Base-by-base conservation (phyloP, 2,888 invertebrate species). In the Andrena minutula region DNA sequence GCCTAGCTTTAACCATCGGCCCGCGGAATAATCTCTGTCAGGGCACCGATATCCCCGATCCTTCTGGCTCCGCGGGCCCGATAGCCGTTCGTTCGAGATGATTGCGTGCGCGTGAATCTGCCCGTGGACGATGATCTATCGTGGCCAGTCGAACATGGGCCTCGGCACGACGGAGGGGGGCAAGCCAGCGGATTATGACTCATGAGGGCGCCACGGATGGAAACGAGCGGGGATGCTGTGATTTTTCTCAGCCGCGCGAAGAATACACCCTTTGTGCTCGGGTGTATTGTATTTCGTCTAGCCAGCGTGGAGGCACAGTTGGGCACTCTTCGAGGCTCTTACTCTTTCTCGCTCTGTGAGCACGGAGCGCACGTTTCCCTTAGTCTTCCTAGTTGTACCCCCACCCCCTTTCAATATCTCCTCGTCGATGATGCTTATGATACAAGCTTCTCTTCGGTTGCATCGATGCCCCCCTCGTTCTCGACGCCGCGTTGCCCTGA, bases 41-140 rank as follows among this genome's bases (percentile, higher is more conserved):
- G 86, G 70, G 88, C 86, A 71, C 82, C 84, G 87, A 89, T 91
- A 56, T 56, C 10, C 90, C 79, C 83, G 86, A 90, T 88, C 84
- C 71, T 64, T 47, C 10, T 20, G 56, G 56, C 56, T 56, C 56
- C 23, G 58, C 26, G 56, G 65, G 58, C 58, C 41, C 86, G 85
- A 86, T 75, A 75, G 32, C 10, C 56, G 23, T 53, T 23, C 56
- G 84, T 83, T 87, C 79, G 79, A 88, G 90, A 89, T 90, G 90
- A 91, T 91, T 91, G 90, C 90, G 89, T 90, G 90, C 89, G 88
- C 89, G 88, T 88, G 87, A 89, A 90, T 91, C 90, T 88, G 77
- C 47, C 85, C 79, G 82, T 89, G 89, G 85, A 88, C 85, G 90
- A 91, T 90, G 88, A 91, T 91, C 89, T 90, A 91, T 91, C 88